Evolutionary conservation across 2,113 vertebrate genomes (phyloP), one percentile per base, ranked within the genome.

Genomic region (Myotis yumanensis): DNA sequence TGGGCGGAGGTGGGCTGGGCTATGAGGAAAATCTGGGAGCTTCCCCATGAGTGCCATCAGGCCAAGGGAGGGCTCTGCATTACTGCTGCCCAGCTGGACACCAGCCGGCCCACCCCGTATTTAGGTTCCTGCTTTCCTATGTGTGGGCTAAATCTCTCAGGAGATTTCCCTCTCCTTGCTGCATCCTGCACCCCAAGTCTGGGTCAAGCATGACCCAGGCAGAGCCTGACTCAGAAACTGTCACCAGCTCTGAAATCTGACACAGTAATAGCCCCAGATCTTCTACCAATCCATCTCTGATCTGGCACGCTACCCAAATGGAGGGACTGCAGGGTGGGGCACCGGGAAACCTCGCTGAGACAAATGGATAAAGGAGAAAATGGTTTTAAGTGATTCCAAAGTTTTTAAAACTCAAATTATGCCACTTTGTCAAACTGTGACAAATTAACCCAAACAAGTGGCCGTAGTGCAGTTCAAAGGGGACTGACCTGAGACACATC

Each of bases 401-500:
- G 7, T 15, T 94, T 95, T 75, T 75, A 71, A 88, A 89, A 71
- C 12, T 68, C 35, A 57, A 46, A 75, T 48, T 68, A 66, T 16
- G 43, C 64, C 17, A 54, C 37, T 54, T 20, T 40, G 40, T 23
- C 52, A 64, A 48, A 66, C 35, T 23, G 28, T 68, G 40, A 86
- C n/a, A 62, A 30, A 84, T 37, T 35, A 28, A 89, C 32, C 82
- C 28, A 37, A 37, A 32, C 28, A 10, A 28, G 35, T 5, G 7
- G 79, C 86, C 43, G 16, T 0, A 0, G 40, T 9, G 20, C 57
- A 43, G 86, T 79, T 54, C 25, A 2, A 5, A 62, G 64, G 75
- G 59, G 40, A 51, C 37, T 0, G 43, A 40, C 22, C 66, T 1
- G 14, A 52, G 54, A 46, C 1, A 1, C 7, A 0, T 7, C 10